Evolutionary conservation across 2,113 vertebrate species (phyloP).

Genomic region (Oostethus manadensis): DNA sequence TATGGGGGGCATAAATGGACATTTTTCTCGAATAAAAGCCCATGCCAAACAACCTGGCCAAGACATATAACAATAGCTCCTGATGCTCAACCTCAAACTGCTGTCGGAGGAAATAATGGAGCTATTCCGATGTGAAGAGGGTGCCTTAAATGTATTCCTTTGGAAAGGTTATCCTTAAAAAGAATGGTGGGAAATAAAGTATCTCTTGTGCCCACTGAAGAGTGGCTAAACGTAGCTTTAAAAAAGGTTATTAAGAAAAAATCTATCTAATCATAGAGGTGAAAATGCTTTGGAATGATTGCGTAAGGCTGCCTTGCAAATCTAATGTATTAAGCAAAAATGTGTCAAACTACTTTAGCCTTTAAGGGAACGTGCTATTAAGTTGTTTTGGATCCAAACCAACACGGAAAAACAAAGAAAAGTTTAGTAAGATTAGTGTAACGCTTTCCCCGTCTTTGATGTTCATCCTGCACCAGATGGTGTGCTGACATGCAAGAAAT

Average conservation of each 20-base stretch:
- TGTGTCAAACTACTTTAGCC: no score
- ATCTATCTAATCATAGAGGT: background rate
- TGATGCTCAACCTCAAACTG: background rate
- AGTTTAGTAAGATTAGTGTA: slow-evolving; percentile 13
- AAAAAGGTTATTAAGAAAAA: slow-evolving; percentile 11
- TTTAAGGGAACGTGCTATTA: no score
- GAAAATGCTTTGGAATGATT: background rate
- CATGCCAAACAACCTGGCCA: slow-evolving; percentile 1
- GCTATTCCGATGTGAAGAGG: slow-evolving; percentile 28
- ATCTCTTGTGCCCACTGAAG: slow-evolving; percentile 11
- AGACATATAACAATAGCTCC: background rate
- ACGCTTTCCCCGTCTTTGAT: slow-evolving; percentile 40
- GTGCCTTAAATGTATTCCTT: slow-evolving; percentile 18
- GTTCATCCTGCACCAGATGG: slow-evolving; percentile 60
- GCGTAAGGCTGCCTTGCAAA: background rate
- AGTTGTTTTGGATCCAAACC: background rate
- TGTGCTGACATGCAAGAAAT: slow-evolving; percentile 61
- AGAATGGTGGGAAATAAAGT: slow-evolving; percentile 1
- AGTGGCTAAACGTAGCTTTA: background rate
- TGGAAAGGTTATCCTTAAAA: slow-evolving; percentile 18
- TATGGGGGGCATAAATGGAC: slow-evolving; percentile 21
- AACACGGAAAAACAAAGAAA: background rate
- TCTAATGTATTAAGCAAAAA: no score
- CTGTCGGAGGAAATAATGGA: slow-evolving; percentile 22
- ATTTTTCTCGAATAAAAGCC: slow-evolving; percentile 17